Evolutionary conservation across 2,113 vertebrate genomes (phyloP).

Genomic region (Ammodytes dubius): DNA sequence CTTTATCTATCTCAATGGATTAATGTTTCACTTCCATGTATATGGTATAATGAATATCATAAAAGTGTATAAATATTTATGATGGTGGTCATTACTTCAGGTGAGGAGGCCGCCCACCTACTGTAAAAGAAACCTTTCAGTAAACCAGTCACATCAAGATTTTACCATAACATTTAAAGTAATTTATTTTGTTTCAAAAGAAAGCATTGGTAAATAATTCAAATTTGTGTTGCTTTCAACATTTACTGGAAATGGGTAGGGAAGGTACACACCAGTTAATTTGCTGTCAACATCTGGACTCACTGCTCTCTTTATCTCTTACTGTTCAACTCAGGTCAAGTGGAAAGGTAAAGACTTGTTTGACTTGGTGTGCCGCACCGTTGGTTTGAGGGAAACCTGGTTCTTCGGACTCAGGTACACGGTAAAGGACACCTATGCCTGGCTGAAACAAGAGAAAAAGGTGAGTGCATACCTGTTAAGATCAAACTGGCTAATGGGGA

Average conservation of each 20-base stretch:
- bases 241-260: background rate
- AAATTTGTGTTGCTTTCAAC: background rate
- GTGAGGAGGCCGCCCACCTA: background rate
- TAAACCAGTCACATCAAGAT: background rate
- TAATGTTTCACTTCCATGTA: background rate
- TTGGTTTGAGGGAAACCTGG: slow-evolving; percentile 94
- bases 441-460: slow-evolving; percentile 94
- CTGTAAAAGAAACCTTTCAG: background rate
- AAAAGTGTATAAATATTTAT: background rate
- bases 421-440: slow-evolving; percentile 91
- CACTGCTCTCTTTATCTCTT: background rate
- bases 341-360: slow-evolving; percentile 97
- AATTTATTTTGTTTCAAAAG: background rate
- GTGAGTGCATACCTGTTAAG: slow-evolving; percentile 72
- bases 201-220: background rate
- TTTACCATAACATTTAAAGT: background rate
- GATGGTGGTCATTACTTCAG: background rate
- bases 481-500: background rate
- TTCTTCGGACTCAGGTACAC: slow-evolving; percentile 93
- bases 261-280: background rate
- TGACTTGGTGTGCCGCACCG: slow-evolving; percentile 91
- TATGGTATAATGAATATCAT: no score
- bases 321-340: slow-evolving; percentile 85
- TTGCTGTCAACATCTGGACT: background rate
- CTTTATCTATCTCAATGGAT: background rate